Evolutionary conservation across 1,140 invertebrate genomes (phyloP).

Genomic region (Globodera ellingtonae): DNA sequence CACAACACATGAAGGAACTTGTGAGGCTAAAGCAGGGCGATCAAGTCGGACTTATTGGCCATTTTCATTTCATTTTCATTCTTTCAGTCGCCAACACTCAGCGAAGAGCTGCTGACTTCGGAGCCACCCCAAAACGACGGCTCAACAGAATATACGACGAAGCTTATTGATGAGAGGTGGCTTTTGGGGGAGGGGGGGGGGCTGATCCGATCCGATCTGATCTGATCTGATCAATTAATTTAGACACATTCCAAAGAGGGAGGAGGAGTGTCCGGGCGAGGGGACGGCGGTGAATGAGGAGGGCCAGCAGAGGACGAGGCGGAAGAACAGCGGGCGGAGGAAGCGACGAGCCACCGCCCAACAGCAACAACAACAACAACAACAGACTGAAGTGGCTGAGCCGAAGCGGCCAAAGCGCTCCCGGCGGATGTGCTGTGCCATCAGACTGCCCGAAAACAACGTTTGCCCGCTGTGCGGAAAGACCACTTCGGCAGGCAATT

Average conservation of each 20-base stretch:
- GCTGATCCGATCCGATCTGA: no score
- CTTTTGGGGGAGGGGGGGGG: no score
- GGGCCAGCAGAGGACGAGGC: not conserved
- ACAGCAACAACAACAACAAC: not conserved
- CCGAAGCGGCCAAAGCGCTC: not conserved
- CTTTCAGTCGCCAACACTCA: not conserved
- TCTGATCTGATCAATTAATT: not conserved
- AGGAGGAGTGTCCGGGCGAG: not conserved
- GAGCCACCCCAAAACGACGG: not conserved
- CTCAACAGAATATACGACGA: not conserved
- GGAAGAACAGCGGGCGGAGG: not conserved
- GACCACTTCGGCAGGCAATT: conserved; percentile 20
- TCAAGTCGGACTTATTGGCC: not conserved
- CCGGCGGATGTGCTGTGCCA: conserved; percentile 3
- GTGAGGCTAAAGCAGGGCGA: conserved; percentile 13
- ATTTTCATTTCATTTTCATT: not conserved
- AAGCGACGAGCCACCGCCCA: not conserved
- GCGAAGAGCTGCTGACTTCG: not conserved
- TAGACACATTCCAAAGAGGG: not conserved
- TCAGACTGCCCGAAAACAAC: conserved; percentile 19
- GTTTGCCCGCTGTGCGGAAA: conserved; percentile 16
- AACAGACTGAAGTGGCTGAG: not conserved
- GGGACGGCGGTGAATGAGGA: not conserved
- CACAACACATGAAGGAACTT: conserved; percentile 18
- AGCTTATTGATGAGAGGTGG: not conserved